Evolutionary conservation across 2,888 invertebrate species (phyloP).

Genomic region (Drosophila pegasa): DNA sequence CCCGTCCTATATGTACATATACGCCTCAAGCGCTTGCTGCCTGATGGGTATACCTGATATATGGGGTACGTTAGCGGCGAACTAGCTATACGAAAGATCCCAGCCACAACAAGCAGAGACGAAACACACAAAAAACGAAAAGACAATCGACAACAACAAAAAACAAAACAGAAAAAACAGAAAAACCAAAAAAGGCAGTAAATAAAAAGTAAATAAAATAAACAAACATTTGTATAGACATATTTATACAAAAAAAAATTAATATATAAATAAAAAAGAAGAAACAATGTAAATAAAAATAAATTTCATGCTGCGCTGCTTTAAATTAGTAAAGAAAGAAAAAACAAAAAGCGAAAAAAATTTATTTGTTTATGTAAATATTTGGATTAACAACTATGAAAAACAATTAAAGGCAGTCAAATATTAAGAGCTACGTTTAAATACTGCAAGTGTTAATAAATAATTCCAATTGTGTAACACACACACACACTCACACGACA

Average conservation of each 20-base stretch:
- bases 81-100: slow-evolving; percentile 51
- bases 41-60: neutral
- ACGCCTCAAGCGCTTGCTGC: slow-evolving; percentile 1
- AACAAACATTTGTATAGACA: slow-evolving; percentile 36
- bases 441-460: slow-evolving; percentile 26
- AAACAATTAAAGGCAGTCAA: slow-evolving; percentile 19
- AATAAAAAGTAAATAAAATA: slow-evolving; percentile 12
- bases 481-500: slow-evolving; percentile 13
- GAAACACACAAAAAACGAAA: slow-evolving; percentile 45
- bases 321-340: neutral
- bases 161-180: slow-evolving; percentile 18
- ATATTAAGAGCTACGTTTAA: slow-evolving; percentile 18
- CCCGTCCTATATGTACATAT: neutral
- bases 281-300: slow-evolving; percentile 4
- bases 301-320: slow-evolving; percentile 5
- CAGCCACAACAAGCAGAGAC: slow-evolving; percentile 38
- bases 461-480: slow-evolving; percentile 38
- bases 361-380: slow-evolving; percentile 41
- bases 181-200: neutral
- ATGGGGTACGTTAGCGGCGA: neutral
- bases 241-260: slow-evolving; percentile 20
- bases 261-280: slow-evolving; percentile 1
- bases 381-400: slow-evolving; percentile 12
- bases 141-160: slow-evolving; percentile 62
- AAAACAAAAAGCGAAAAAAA: neutral